Evolutionary conservation across 2,888 invertebrate species (phyloP).

Genomic region (Caenorhabditis sp.): DNA sequence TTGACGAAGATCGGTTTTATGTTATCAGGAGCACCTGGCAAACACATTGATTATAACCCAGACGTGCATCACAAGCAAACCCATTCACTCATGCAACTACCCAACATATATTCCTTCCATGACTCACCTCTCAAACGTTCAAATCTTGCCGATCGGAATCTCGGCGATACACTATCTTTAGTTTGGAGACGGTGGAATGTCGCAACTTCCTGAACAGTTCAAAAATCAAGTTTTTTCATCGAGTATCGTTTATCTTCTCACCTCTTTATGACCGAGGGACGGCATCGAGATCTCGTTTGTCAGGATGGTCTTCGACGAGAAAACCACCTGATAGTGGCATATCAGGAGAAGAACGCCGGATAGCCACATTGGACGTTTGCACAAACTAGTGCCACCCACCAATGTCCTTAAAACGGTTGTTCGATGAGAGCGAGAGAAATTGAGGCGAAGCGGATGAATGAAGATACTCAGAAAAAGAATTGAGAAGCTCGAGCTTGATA

Average conservation of each 20-base stretch:
- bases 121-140: slow-evolving; percentile 59
- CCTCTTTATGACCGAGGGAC: slow-evolving; percentile 59
- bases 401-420: slow-evolving; percentile 18
- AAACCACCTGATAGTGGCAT: slow-evolving; percentile 62
- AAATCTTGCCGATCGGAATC: slow-evolving; percentile 53
- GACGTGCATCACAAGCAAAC: not conserved
- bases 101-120: not conserved
- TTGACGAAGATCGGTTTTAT: slow-evolving; percentile 44
- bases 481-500: slow-evolving; percentile 27
- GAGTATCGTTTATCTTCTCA: slow-evolving; percentile 35
- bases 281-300: slow-evolving; percentile 68
- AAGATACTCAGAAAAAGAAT: slow-evolving; percentile 1
- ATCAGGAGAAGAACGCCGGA: slow-evolving; percentile 64
- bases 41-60: not conserved
- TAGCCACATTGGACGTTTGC: slow-evolving; percentile 55
- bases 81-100: no score
- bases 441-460: not conserved
- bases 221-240: slow-evolving; percentile 19
- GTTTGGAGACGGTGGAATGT: slow-evolving; percentile 50
- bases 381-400: slow-evolving; percentile 22
- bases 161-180: slow-evolving; percentile 25
- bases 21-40: slow-evolving; percentile 33
- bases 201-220: slow-evolving; percentile 39
- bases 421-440: not conserved
- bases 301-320: slow-evolving; percentile 58